Conservation (phyloP, 2,113 vertebrate species). For the Lynx canadensis region DNA sequence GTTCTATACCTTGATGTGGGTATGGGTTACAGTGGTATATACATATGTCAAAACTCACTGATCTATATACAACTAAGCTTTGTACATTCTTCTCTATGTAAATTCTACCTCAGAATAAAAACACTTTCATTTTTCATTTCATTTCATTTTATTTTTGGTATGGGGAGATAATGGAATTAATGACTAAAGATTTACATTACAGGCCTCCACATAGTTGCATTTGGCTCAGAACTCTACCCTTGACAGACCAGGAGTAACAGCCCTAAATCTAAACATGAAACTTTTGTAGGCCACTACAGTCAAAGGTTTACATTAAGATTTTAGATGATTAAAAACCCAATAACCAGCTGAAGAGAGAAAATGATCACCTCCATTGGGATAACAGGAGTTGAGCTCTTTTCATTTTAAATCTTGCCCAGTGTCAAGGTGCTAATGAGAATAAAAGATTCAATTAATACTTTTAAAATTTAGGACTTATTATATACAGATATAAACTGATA, state of each 20-base stretch:
- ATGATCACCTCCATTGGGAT: neutral
- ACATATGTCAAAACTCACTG: neutral
- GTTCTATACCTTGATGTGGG: neutral
- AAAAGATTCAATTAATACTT: neutral
- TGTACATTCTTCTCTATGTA: neutral
- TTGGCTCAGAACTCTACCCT: neutral
- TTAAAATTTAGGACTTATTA: neutral
- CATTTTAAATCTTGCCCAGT: neutral
- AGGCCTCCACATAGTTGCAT: neutral
- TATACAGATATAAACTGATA: neutral
- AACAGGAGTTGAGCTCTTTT: neutral
- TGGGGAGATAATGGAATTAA: neutral
- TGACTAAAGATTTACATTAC: neutral
- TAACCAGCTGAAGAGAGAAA: neutral
- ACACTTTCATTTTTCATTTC: neutral
- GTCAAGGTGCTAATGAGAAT: neutral
- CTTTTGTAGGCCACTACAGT: neutral
- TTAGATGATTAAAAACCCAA: neutral
- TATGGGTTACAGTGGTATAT: neutral
- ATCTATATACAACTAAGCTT: neutral
- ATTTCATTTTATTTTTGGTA: neutral
- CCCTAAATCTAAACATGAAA: neutral
- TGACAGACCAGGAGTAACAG: neutral
- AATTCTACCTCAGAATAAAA: neutral
- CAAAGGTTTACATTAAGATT: neutral